Evolutionary conservation across 2,888 invertebrate species (phyloP).

Genomic region (Aporophyla nigra): DNA sequence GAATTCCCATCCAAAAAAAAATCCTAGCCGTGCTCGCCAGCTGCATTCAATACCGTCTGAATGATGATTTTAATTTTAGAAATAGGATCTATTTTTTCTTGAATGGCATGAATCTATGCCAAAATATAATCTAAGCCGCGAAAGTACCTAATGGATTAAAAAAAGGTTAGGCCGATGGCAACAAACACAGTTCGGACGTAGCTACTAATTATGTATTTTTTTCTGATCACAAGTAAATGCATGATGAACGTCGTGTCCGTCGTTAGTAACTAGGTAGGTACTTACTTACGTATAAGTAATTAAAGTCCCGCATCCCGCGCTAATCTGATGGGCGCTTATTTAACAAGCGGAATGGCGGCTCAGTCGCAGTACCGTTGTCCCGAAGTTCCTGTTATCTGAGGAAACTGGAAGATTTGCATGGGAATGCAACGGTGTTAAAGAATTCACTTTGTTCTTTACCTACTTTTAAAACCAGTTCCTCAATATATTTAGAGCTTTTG

Average conservation of each 20-base stretch:
- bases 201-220: background rate
- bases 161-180: background rate
- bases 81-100: no score
- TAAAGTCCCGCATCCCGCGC: slow-evolving; percentile 6
- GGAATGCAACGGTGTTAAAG: slow-evolving; percentile 49
- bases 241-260: background rate
- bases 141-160: no score
- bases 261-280: background rate
- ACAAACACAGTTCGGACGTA: background rate
- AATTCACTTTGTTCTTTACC: slow-evolving; percentile 33
- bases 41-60: no score
- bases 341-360: slow-evolving; percentile 13
- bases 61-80: no score
- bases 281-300: slow-evolving; percentile 7
- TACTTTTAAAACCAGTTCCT: slow-evolving; percentile 44
- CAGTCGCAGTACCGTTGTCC: slow-evolving; percentile 59
- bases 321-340: slow-evolving; percentile 23
- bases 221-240: background rate
- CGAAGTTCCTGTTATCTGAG: slow-evolving; percentile 50
- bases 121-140: background rate
- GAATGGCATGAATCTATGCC: no score
- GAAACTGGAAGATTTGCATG: slow-evolving; percentile 53
- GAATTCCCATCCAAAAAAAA: no score
- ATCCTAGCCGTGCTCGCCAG: no score
- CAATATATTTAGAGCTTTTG: slow-evolving; percentile 12